Evolutionary conservation across 2,888 invertebrate genomes (phyloP).

Genomic region (Sarcophaga subvicina): DNA sequence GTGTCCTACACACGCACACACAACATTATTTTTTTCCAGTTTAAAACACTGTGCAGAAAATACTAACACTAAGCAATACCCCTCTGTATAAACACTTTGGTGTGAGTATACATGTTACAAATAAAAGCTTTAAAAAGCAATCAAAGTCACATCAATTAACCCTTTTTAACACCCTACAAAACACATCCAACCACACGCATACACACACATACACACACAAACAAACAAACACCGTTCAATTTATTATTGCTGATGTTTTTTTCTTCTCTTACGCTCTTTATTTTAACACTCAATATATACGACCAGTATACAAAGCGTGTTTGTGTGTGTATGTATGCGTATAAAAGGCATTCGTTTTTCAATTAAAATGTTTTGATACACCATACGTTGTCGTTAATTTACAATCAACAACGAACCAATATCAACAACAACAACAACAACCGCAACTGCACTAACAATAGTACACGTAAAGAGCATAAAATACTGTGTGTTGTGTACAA

Average conservation of each 20-base stretch:
- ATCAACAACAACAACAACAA: constrained; percentile 2
- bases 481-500: constrained; percentile 10
- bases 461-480: no score
- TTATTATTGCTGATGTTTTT: background rate
- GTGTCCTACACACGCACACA: no score
- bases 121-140: constrained; percentile 58
- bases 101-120: background rate
- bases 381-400: constrained; percentile 54
- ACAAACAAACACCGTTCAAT: background rate
- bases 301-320: no score
- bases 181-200: constrained; percentile 6
- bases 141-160: constrained; percentile 70
- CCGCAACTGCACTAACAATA: no score
- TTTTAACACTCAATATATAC: background rate
- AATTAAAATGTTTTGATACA: constrained; percentile 65
- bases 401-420: background rate
- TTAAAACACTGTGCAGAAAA: no score
- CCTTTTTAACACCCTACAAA: constrained; percentile 67
- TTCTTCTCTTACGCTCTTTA: constrained; percentile 10
- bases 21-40: no score
- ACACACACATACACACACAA: background rate
- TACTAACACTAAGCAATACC: no score
- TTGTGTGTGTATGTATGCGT: no score
- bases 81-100: no score
- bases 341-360: constrained; percentile 27